A percentile compares a stretch with the other conserved stretches of the same genome.
phyloP scores from a whole-genome alignment of 1,140 invertebrate genomes.

The Diabrotica undecimpunctata region DNA sequence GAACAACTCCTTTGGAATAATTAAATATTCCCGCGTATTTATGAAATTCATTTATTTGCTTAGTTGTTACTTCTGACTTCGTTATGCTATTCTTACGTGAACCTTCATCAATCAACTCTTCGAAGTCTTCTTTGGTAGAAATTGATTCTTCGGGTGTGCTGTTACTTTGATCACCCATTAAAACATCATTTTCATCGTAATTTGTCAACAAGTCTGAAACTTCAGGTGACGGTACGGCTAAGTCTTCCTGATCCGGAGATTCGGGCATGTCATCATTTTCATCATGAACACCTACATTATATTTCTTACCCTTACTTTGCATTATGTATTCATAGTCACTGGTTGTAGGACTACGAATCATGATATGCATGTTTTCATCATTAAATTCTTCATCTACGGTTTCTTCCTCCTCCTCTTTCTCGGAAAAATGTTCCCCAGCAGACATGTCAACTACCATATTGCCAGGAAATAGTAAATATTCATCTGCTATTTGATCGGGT shows the following conservation, averaged over 20 bases:
- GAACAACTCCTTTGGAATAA: slow-evolving; percentile 17
- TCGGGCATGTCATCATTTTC: slow-evolving; percentile 48
- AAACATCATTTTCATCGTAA: slow-evolving; percentile 58
- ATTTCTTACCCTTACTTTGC: slow-evolving; percentile 40
- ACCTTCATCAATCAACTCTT: slow-evolving; percentile 57
- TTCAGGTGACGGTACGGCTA: slow-evolving; percentile 49
- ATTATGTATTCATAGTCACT: slow-evolving; percentile 45
- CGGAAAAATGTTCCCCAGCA: slow-evolving; percentile 58
- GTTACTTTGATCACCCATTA: slow-evolving; percentile 57
- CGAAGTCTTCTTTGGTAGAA: slow-evolving; percentile 60
- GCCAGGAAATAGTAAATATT: slow-evolving; percentile 60
- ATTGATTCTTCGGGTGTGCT: slow-evolving; percentile 60
- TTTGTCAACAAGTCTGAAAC: slow-evolving; percentile 49
- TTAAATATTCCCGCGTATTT: slow-evolving; percentile 39
- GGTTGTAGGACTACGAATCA: slow-evolving; percentile 45
- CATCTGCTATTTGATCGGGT: slow-evolving; percentile 55
- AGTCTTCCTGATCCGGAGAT: slow-evolving; percentile 54
- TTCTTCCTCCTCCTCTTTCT: slow-evolving; percentile 46
- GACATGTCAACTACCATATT: slow-evolving; percentile 59
- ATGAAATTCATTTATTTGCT: slow-evolving; percentile 42
- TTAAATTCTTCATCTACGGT: slow-evolving; percentile 49
- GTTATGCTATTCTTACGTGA: slow-evolving; percentile 51
- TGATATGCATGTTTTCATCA: slow-evolving; percentile 45
- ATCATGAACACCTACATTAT: slow-evolving; percentile 39
- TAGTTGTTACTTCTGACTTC: slow-evolving; percentile 34